These are phyloP conservation scores for Caenorhabditis tropicalis DNA, from an alignment of 1,140 invertebrate genomes.

Conservation along the genomic window DNA sequence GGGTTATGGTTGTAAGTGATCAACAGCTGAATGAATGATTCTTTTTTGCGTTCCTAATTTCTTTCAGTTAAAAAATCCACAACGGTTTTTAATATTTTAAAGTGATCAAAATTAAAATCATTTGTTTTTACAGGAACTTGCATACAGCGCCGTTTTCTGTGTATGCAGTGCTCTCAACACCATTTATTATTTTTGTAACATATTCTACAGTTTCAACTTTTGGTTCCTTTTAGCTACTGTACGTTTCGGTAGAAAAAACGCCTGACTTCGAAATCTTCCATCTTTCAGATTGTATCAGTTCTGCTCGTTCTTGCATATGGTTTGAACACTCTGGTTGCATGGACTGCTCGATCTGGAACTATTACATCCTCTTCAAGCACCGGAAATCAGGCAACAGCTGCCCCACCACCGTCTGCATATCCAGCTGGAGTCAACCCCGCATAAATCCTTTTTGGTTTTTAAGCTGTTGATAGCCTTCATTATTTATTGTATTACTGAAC, in stretches of 20 bases:
- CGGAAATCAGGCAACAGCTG: conserved; percentile 16
- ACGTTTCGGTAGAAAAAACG: not conserved
- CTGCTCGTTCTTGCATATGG: conserved; percentile 10
- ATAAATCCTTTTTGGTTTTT: not conserved
- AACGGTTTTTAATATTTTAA: no score
- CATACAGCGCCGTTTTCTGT: conserved; percentile 3
- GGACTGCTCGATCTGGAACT: not conserved
- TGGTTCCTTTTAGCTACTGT: conserved; percentile 25
- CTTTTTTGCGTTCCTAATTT: no score
- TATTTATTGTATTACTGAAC: conserved; percentile 12
- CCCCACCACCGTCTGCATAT: conserved; percentile 10
- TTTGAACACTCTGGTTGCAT: not conserved
- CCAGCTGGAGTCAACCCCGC: conserved; percentile 15
- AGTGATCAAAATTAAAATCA: no score
- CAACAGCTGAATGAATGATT: no score
- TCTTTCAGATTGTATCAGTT: not conserved
- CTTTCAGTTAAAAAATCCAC: no score
- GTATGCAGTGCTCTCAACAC: conserved; percentile 38
- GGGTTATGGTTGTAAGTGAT: not conserved
- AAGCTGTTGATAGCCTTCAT: not conserved
- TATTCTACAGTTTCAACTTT: conserved; percentile 14
- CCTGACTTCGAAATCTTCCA: not conserved
- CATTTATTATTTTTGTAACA: conserved; percentile 10
- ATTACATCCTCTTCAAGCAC: not conserved
- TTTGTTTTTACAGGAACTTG: not conserved